A percentile compares a stretch with the other conserved stretches of the same genome.
These are phyloP conservation scores for Metridium senile DNA, from an alignment of 92 coral and sea anemone genomes.

Conservation along the genomic window DNA sequence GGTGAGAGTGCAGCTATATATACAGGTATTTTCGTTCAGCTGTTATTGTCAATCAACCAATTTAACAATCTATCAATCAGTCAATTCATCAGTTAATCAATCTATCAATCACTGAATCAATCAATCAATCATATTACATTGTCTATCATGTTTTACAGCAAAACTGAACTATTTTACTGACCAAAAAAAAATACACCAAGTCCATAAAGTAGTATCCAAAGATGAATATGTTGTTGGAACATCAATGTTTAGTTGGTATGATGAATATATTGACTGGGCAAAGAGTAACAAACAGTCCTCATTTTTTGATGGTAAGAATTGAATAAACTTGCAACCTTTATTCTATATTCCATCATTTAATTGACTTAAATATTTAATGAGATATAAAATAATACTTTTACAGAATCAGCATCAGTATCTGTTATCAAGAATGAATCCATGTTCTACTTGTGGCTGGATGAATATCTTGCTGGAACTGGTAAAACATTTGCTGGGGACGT, in stretches of 20 bases:
- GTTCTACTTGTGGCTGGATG: conserved; percentile 76
- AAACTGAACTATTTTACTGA: conserved; percentile 69
- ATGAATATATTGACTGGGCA: conserved; percentile 83
- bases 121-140: no score
- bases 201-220: conserved; percentile 40
- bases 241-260: conserved; percentile 85
- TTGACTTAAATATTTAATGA: no score
- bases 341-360: no score
- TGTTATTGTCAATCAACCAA: no score
- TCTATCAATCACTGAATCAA: no score
- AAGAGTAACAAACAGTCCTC: conserved; percentile 35
- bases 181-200: conserved; percentile 75
- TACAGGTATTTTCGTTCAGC: conserved; percentile 66
- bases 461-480: conserved; percentile 64
- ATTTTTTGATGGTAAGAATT: conserved; percentile 51
- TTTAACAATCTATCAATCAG: no score
- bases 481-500: conserved; percentile 53
- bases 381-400: no score
- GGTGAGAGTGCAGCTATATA: conserved; percentile 76
- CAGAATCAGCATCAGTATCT: neutral
- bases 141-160: conserved; percentile 60
- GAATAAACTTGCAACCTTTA: no score
- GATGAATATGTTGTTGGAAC: conserved; percentile 64
- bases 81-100: no score
- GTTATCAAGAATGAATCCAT: conserved; percentile 39